Base-by-base conservation (phyloP, 2,888 invertebrate species). In the Nomada ferruginata region DNA sequence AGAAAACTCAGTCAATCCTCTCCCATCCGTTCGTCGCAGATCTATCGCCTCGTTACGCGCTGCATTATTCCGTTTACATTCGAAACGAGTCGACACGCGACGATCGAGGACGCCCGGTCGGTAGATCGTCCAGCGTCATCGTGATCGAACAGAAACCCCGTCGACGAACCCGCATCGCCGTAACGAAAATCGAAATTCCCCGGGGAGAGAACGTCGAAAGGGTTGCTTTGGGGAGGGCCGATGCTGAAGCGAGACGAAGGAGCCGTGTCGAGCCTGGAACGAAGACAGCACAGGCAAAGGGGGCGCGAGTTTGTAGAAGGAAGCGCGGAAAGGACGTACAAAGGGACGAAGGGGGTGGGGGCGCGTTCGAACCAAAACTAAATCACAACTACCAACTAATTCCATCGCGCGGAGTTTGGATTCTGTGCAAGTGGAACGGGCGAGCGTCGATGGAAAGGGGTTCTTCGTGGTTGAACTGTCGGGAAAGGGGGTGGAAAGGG, bases 351-450 rank as follows among this genome's bases (percentile, higher is more conserved):
- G 47, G 0, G 50, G 65, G 55, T 23, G 15, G 36, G 10, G 61
- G 66, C 64, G 78, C 70, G 76, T 78, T 83, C 66, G 83, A 81
- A 83, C 66, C 65, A 83, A 90, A 90, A 89, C 89, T 89, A 90
- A 90, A 90, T 90, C 89, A 89, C 90, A 88, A 90, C 85, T 89
- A 87, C 84, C 85, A 88, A 90, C 90, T 89, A 90, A 90, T 90
- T 90, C 84, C 83, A 87, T 89, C 84, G 66, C 65, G 66, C 52
- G 68, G 79, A 87, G 86, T 87, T 87, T 79, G 75, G 81, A 73
- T 72, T 68, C 65, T 26, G 61, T 61, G 81, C 42, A 44, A 70
- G 68, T 55, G 61, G 57, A 29, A 65, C 63, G 57, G 42, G 65
- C 10, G 44, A 44, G 64, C 3, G 53, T 36, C 23, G 66, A 47